Evolutionary conservation across 1,140 invertebrate species (phyloP).

Genomic region (Brachionus angularis): DNA sequence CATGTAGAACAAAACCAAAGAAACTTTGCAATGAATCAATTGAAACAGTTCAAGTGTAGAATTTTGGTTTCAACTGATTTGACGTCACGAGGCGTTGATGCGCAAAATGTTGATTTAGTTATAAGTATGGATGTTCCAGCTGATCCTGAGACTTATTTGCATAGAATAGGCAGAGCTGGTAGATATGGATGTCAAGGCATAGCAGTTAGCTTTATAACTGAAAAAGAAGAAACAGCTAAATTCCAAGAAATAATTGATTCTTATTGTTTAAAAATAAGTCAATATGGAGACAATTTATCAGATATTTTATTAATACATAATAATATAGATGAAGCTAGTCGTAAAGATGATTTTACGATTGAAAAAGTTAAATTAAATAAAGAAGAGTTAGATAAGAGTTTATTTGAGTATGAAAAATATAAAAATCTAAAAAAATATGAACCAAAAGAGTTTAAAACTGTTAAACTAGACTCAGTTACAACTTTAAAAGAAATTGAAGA

Average conservation of each 20-base stretch:
- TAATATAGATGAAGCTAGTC: not conserved
- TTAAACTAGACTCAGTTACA: no score
- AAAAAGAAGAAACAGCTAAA: slow-evolving; percentile 6
- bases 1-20: slow-evolving; percentile 73
- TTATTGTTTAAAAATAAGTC: slow-evolving; percentile 2
- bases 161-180: slow-evolving; percentile 66
- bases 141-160: slow-evolving; percentile 82
- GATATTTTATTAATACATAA: slow-evolving; percentile 3
- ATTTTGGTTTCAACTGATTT: slow-evolving; percentile 87
- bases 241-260: slow-evolving; percentile 29
- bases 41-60: slow-evolving; percentile 72
- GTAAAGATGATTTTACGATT: slow-evolving; percentile 28
- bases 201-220: slow-evolving; percentile 18
- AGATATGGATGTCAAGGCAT: slow-evolving; percentile 32
- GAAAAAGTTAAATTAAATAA: slow-evolving; percentile 23
- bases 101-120: slow-evolving; percentile 82
- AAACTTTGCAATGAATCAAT: slow-evolving; percentile 68
- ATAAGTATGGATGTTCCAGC: slow-evolving; percentile 82
- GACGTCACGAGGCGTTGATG: slow-evolving; percentile 74
- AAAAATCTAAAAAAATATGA: no score
- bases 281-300: not conserved
- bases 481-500: no score
- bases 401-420: slow-evolving; percentile 26
- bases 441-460: no score
- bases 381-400: slow-evolving; percentile 7